A percentile compares a stretch with the other conserved stretches of the same genome.
phyloP scores from a whole-genome alignment of 1,140 invertebrate genomes.

The Thaumetopoea pityocampa region DNA sequence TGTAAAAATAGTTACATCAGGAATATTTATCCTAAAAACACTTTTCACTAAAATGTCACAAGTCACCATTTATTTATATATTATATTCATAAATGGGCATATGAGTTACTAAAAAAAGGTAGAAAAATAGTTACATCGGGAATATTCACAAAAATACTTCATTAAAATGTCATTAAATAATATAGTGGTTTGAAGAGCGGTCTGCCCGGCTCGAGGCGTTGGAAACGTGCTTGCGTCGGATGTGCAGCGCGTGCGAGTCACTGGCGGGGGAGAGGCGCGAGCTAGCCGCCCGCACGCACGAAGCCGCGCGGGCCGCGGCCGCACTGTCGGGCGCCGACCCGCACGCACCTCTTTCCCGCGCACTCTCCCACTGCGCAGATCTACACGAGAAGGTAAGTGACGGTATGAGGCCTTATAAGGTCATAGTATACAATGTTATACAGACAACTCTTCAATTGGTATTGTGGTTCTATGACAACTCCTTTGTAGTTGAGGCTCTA shows the following conservation, averaged over 20 bases:
- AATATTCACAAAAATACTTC: too few species aligned
- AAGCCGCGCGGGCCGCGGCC: constrained; percentile 84
- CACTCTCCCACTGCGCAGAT: constrained; percentile 94
- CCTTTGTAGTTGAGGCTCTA: too few species aligned
- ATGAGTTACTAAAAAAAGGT: too few species aligned
- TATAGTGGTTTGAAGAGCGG: constrained; percentile 99
- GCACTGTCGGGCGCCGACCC: constrained; percentile 97
- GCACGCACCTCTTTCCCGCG: constrained; percentile 93
- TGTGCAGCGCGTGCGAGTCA: constrained; percentile 92
- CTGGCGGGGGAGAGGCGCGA: constrained; percentile 93
- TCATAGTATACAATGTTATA: too few species aligned
- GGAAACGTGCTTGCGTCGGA: constrained; percentile 91
- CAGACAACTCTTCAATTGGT: too few species aligned
- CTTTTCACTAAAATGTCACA: too few species aligned
- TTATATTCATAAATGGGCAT: background rate
- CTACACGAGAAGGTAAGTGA: constrained; percentile 86
- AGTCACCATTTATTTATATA: background rate
- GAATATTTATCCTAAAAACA: too few species aligned
- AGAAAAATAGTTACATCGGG: background rate
- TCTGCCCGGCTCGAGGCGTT: constrained; percentile 93
- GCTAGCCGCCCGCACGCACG: constrained; percentile 87
- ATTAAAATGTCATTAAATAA: too few species aligned
- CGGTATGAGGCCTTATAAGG: too few species aligned
- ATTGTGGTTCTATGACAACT: too few species aligned
- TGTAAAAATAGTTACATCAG: too few species aligned